These are phyloP conservation scores for Chrysomela aeneicollis DNA, from an alignment of 2,888 invertebrate genomes.

Conservation along the genomic window DNA sequence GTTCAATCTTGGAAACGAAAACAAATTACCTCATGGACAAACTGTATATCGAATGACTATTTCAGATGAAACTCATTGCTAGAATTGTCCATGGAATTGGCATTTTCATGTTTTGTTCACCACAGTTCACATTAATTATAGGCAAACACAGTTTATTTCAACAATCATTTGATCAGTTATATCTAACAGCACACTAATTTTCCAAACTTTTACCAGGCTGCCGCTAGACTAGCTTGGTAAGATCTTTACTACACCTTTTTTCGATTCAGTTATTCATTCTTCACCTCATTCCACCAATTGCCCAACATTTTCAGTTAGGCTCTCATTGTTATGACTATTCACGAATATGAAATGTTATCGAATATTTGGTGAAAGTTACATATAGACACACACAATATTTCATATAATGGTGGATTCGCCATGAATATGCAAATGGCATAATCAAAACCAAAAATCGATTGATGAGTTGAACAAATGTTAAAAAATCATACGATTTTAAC, in stretches of 20 bases:
- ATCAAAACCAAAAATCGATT: too few species aligned
- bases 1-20: too few species aligned
- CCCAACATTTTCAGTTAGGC: neutral
- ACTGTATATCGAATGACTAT: too few species aligned
- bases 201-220: slow-evolving; percentile 60
- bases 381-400: too few species aligned
- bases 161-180: slow-evolving; percentile 12
- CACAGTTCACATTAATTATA: neutral
- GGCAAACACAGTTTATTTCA: neutral
- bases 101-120: neutral
- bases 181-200: slow-evolving; percentile 51
- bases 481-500: too few species aligned
- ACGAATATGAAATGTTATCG: too few species aligned
- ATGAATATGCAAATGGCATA: too few species aligned
- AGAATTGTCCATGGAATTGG: neutral
- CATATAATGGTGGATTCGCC: too few species aligned
- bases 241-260: slow-evolving; percentile 53
- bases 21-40: too few species aligned
- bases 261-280: slow-evolving; percentile 36
- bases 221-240: slow-evolving; percentile 63
- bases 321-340: too few species aligned
- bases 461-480: too few species aligned
- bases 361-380: too few species aligned
- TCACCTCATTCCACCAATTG: slow-evolving; percentile 30
- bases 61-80: neutral